Percentiles rank a stretch among this genome's conserved stretches.
phyloP scores from a whole-genome alignment of 2,888 invertebrate genomes.

The Ypsolopha scabrella region DNA sequence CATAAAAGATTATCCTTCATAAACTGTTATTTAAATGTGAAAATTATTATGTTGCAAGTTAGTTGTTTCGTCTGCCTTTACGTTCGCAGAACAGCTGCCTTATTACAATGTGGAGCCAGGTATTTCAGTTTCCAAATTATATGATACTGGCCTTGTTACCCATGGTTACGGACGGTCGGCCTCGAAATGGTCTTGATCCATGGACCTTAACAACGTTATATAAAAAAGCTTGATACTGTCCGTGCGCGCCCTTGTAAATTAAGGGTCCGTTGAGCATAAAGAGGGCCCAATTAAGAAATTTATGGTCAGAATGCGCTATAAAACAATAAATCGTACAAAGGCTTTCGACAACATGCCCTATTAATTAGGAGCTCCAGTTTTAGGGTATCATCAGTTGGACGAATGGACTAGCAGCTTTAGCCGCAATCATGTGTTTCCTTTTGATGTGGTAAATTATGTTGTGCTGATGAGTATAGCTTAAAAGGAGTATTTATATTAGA shows the following conservation, averaged over 20 bases:
- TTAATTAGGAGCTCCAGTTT: slow-evolving; percentile 51
- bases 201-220: slow-evolving; percentile 13
- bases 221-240: slow-evolving; percentile 45
- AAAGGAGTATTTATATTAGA: too few species aligned
- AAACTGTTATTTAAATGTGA: slow-evolving; percentile 52
- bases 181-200: slow-evolving; percentile 13
- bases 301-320: slow-evolving; percentile 59
- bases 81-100: slow-evolving; percentile 37
- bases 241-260: slow-evolving; percentile 60
- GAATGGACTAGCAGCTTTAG: not conserved
- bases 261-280: slow-evolving; percentile 52
- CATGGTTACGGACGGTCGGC: slow-evolving; percentile 11
- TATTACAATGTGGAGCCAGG: slow-evolving; percentile 26
- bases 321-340: slow-evolving; percentile 65
- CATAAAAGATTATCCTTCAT: slow-evolving; percentile 27
- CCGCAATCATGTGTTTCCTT: too few species aligned
- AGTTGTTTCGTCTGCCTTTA: not conserved
- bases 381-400: slow-evolving; percentile 14
- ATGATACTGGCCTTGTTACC: slow-evolving; percentile 43
- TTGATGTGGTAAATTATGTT: too few species aligned
- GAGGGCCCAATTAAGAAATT: slow-evolving; percentile 61
- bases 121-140: slow-evolving; percentile 43
- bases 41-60: slow-evolving; percentile 46
- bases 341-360: slow-evolving; percentile 47
- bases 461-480: too few species aligned